These are phyloP conservation scores for Branchellion lobata DNA, from an alignment of 2,888 invertebrate genomes.

Conservation along the genomic window DNA sequence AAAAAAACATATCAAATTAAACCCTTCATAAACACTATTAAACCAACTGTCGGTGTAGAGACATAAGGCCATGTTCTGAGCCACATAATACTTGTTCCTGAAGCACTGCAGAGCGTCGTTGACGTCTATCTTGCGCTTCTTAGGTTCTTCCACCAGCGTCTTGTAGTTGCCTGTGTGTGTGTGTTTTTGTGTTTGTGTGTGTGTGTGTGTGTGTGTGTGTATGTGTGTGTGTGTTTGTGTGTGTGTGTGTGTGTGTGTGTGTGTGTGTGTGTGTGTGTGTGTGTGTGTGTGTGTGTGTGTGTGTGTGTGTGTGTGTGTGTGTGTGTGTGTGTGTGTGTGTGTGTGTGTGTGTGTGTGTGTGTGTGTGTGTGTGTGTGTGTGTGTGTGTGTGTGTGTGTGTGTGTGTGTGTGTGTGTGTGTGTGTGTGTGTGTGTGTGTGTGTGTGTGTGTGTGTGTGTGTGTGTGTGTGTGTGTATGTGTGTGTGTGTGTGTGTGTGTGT, in stretches of 20 bases:
- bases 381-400: too few species aligned
- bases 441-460: constrained; percentile 53
- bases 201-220: constrained; percentile 55
- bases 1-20: too few species aligned
- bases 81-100: constrained; percentile 76
- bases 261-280: too few species aligned
- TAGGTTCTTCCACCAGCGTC: constrained; percentile 56
- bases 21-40: too few species aligned
- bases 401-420: constrained; percentile 55
- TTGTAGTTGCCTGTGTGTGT: constrained; percentile 56
- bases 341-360: too few species aligned
- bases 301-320: too few species aligned
- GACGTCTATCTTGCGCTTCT: constrained; percentile 62
- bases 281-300: constrained; percentile 55
- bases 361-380: constrained; percentile 56
- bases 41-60: constrained; percentile 67
- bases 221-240: too few species aligned
- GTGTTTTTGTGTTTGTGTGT: too few species aligned
- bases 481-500: constrained; percentile 37
- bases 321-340: constrained; percentile 56
- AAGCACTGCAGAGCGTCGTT: constrained; percentile 75
- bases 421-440: neutral
- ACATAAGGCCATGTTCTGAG: constrained; percentile 82
- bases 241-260: constrained; percentile 55
- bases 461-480: constrained; percentile 49